Evolutionary conservation across 2,888 invertebrate species (phyloP), one percentile per base, ranked within the genome.

Genomic region (Baccha elongata): DNA sequence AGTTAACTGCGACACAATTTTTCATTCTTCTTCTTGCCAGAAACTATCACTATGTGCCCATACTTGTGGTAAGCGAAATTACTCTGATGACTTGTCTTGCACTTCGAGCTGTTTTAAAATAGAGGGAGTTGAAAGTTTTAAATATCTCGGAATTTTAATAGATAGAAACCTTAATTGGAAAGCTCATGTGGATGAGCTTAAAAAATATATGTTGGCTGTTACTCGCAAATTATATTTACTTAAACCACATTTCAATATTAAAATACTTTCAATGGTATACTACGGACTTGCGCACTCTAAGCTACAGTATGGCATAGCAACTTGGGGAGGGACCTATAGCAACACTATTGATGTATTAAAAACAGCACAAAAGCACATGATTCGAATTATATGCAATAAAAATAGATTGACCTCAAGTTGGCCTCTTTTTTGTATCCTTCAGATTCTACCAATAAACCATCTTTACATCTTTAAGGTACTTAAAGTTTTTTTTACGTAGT

Each of bases 121-220:
- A 8, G 48, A 52, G 11, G 15, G 17, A 11, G 40, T 52, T 40
- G 50, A 40, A n/a, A 23, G 15, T 1, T 42, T 40, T 17, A 65
- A 65, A 10, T 65, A 67, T 21, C 5, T 53, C 6, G 21, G 53
- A 2, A 32, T 32, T 4, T 2, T 15, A 32, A 67, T 67, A 19
- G 52, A 53, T 13, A 19, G n/a, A 8, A 67, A 53, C 15, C n/a
- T n/a, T n/a, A n/a, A n/a, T n/a, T 53, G 53, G 53, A 67, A 67
- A 44, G 10, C 26, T 32, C 53, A 44, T 67, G 19, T 44, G 6
- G 6, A 44, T 29, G n/a, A 23, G 5, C 1, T 52, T 13, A n/a
- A 53, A 53, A 8, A 8, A 10, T 53, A 44, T 53, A 29, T 53
- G 32, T 21, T 52, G 21, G 11, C 42, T 8, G 52, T 53, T 2